These are phyloP conservation scores for Rhynchomys soricoides DNA, from an alignment of 2,113 vertebrate species.

Conservation along the genomic window DNA sequence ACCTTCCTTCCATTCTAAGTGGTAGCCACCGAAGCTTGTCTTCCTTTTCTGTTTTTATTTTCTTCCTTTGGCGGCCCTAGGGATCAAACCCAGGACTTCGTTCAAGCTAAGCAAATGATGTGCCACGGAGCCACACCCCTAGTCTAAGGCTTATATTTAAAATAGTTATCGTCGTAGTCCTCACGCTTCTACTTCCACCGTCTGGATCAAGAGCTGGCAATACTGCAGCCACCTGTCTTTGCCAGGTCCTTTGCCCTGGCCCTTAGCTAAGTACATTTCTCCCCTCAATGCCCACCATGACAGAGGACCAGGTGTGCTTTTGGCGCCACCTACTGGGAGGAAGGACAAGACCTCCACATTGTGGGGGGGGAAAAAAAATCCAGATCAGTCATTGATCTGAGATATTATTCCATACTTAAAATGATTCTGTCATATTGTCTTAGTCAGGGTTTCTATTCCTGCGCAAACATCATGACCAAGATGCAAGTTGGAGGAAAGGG, in stretches of 20 bases:
- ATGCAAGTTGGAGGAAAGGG: no score
- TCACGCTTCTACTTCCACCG: background rate
- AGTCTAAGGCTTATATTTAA: background rate
- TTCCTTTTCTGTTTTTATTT: background rate
- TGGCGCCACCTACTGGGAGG: slow-evolving; percentile 75
- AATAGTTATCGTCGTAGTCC: background rate
- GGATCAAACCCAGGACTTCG: background rate
- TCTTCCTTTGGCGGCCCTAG: background rate
- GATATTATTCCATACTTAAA: slow-evolving; percentile 11
- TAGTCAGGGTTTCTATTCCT: no score
- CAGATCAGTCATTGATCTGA: background rate
- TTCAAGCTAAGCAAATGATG: background rate
- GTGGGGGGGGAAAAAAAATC: slow-evolving; percentile 8
- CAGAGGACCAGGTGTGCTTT: slow-evolving; percentile 31
- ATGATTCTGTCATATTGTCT: background rate
- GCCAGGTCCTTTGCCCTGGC: no score
- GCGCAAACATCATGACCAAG: no score
- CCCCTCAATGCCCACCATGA: background rate
- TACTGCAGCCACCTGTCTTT: background rate
- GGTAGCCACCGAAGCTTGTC: background rate
- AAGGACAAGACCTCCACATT: background rate
- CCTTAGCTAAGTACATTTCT: background rate
- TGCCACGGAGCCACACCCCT: background rate
- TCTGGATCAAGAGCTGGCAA: background rate
- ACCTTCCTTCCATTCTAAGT: background rate